Percentiles rank a stretch among this genome's conserved stretches.
phyloP scores from a whole-genome alignment of 1,140 invertebrate species.

The Heliconius melpomene region DNA sequence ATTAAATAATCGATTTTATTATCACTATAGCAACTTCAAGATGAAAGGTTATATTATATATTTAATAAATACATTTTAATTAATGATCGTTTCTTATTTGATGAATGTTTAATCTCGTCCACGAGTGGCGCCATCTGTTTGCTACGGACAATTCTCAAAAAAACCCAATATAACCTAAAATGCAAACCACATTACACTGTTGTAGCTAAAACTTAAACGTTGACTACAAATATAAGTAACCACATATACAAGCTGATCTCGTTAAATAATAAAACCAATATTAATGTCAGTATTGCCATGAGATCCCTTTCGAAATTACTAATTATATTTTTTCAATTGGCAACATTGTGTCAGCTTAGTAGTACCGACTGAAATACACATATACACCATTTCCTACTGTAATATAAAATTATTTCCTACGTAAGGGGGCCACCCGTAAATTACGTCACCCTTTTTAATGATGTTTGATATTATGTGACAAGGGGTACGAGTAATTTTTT shows the following conservation, averaged over 20 bases:
- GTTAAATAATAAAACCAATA: neutral
- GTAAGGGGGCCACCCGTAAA: neutral
- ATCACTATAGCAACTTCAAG: neutral
- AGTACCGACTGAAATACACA: constrained; percentile 1
- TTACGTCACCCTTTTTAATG: no score
- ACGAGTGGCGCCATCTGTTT: neutral
- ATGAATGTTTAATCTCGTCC: neutral
- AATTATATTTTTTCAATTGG: constrained; percentile 8
- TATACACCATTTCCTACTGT: constrained; percentile 1
- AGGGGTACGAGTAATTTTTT: no score
- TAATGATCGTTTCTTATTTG: neutral
- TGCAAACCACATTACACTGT: neutral
- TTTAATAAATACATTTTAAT: neutral
- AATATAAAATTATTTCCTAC: neutral
- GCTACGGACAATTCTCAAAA: neutral
- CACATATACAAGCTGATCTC: constrained; percentile 1
- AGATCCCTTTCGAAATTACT: neutral
- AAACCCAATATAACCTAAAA: neutral
- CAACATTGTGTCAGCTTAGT: constrained; percentile 6
- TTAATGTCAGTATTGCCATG: constrained; percentile 15
- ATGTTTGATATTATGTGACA: no score
- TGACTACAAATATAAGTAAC: neutral
- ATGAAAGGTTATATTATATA: neutral
- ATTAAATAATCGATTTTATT: neutral
- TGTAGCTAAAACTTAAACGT: neutral